phyloP scores from a whole-genome alignment of 2,113 vertebrate species.

The Cervus canadensis region DNA sequence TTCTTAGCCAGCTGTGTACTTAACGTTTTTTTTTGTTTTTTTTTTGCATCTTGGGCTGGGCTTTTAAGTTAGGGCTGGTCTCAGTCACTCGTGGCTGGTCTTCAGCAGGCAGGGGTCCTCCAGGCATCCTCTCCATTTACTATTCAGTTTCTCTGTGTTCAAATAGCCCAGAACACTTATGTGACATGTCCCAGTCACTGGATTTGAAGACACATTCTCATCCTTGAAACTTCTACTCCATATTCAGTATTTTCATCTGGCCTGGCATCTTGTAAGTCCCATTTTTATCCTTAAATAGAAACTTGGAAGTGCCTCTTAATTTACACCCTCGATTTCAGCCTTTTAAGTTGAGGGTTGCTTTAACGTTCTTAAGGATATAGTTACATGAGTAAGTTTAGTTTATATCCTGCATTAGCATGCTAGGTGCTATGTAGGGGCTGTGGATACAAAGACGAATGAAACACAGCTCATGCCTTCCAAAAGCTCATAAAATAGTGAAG shows the following conservation, averaged over 20 bases:
- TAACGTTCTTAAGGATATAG: neutral
- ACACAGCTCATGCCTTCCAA: neutral
- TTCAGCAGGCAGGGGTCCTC: neutral
- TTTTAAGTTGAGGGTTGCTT: neutral
- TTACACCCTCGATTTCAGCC: neutral
- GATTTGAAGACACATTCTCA: constrained; percentile 21
- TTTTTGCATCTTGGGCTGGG: neutral
- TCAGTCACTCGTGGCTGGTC: neutral
- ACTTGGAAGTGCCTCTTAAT: neutral
- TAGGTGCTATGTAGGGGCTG: neutral
- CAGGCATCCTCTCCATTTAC: neutral
- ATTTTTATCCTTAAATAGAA: constrained; percentile 44
- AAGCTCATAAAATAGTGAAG: neutral
- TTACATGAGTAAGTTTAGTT: neutral
- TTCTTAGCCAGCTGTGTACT: neutral
- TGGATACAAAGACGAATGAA: neutral
- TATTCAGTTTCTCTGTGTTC: neutral
- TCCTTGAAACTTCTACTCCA: neutral
- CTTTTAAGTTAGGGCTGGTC: neutral
- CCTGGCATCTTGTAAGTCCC: neutral
- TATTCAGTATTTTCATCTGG: neutral
- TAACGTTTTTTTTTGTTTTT: neutral
- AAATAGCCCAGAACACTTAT: constrained; percentile 1
- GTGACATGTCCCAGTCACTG: neutral
- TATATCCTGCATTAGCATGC: neutral